Evolutionary conservation across 1,140 invertebrate species (phyloP), one percentile per base, ranked within the genome.

Genomic region (Limonius californicus): DNA sequence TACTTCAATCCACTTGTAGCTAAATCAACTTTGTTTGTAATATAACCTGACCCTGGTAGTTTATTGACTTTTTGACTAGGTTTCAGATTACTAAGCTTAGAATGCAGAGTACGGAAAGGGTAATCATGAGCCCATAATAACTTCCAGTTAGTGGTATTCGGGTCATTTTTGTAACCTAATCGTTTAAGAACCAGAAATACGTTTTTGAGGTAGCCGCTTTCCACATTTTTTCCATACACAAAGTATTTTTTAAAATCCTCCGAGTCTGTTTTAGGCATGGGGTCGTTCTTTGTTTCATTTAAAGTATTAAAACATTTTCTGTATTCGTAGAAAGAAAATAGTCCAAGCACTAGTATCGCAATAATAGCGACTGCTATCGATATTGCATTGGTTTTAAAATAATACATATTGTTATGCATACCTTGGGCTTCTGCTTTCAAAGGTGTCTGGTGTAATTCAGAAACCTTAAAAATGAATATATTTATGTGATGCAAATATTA

Each of bases 111-210:
- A 42, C 81, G 79, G 72, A 96, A 97, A 1, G 94, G 95, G 77
- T 95, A 98, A 71, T 95, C 91, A 77, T 97, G 92, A 1, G 93
- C 87, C 95, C 95, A 98, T 3, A 98, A 74, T 2, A 97, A 78
- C 73, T 90, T 85, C 93, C 94, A 97, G n/a, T 87, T 78, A 4
- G 77, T 79, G 6, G 14, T 8, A 21, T 39, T 54, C 43, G 47
- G 16, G 9, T 81, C 83, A 59, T 85, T 77, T 55, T 83, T 74
- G 71, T 87, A 94, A 0, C 92, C 92, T 7, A 92, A 75, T 67
- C 85, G 78, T 6, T 88, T 78, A 57, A 96, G 79, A 9, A 93
- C 85, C 3, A 82, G 80, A 67, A 87, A 85, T 0, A 95, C 89
- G 76, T 95, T 92, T 65, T 86, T 87, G 20, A 95, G 78, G 69